These are phyloP conservation scores for Loxodonta africana DNA, from an alignment of 2,113 vertebrate species.

Conservation along the genomic window DNA sequence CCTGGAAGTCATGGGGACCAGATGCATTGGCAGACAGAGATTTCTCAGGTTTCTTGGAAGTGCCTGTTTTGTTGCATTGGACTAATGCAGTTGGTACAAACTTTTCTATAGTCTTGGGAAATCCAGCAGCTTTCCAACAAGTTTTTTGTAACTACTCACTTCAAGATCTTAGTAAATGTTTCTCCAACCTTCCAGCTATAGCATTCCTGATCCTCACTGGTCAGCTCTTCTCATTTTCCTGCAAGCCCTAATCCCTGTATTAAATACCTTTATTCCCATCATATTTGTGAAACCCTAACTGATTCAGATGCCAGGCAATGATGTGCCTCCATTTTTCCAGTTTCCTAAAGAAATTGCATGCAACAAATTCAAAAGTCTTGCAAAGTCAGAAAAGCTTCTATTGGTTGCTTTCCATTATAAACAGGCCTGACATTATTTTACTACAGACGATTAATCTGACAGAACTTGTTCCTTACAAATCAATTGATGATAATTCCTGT, in stretches of 20 bases:
- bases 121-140: neutral
- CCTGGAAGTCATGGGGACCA: no score
- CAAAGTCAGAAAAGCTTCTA: neutral
- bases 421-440: neutral
- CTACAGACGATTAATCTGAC: neutral
- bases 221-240: neutral
- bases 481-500: neutral
- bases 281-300: neutral
- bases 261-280: neutral
- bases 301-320: neutral
- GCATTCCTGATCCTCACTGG: neutral
- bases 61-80: neutral
- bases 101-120: neutral
- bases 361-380: neutral
- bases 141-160: neutral
- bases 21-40: neutral
- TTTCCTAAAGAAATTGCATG: neutral
- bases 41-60: neutral
- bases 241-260: neutral
- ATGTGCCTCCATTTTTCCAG: neutral
- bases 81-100: neutral
- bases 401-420: conserved; percentile 16
- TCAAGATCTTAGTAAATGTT: neutral
- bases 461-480: neutral
- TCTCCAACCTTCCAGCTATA: neutral